phyloP scores from a whole-genome alignment of 2,888 invertebrate species.

The Rhingia rostrata region DNA sequence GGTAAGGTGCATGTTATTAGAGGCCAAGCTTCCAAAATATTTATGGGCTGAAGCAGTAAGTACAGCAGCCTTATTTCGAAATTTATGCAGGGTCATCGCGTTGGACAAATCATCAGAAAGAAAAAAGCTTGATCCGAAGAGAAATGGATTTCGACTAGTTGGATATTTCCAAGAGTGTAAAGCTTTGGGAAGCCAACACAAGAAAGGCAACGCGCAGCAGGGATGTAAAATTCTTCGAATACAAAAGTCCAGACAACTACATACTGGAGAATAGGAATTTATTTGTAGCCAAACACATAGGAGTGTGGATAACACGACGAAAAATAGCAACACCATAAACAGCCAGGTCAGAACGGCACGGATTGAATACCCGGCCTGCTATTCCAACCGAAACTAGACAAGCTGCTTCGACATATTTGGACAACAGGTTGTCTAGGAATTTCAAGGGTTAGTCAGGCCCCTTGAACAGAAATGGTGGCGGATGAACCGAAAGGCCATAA shows the following conservation, averaged over 20 bases:
- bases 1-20: constrained; percentile 75
- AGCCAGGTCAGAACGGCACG: too few species aligned
- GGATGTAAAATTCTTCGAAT: constrained; percentile 28
- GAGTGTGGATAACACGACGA: too few species aligned
- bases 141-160: constrained; percentile 34
- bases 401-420: too few species aligned
- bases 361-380: too few species aligned
- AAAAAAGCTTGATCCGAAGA: constrained; percentile 31
- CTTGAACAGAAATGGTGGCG: too few species aligned
- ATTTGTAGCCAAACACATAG: not conserved
- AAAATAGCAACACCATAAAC: too few species aligned
- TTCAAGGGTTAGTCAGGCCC: too few species aligned
- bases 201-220: constrained; percentile 1
- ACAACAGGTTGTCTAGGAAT: too few species aligned
- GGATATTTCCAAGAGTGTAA: constrained; percentile 50
- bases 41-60: constrained; percentile 77
- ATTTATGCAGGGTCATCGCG: constrained; percentile 28
- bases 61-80: constrained; percentile 69
- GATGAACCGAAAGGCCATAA: too few species aligned
- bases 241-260: not conserved
- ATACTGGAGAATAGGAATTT: not conserved
- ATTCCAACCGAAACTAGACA: too few species aligned
- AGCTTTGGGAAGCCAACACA: too few species aligned
- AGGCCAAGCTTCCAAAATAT: constrained; percentile 68
- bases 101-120: constrained; percentile 29